phyloP scores from a whole-genome alignment of 2,797 vertebrate genomes.

The Cuculus canorus region DNA sequence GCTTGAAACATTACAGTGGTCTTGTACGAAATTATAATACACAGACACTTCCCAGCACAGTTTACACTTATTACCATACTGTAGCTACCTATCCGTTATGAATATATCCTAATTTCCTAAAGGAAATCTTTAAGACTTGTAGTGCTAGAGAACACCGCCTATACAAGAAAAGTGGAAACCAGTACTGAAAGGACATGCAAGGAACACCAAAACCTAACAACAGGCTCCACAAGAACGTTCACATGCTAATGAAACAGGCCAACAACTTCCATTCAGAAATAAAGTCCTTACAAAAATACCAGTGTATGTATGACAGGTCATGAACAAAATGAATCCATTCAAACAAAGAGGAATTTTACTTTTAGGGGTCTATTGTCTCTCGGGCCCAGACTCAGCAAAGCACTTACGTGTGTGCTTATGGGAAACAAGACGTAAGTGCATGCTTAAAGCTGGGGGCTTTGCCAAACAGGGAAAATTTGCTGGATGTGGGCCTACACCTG shows the following conservation, averaged over 20 bases:
- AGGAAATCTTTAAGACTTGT: conserved; percentile 60
- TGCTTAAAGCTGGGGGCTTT: background rate
- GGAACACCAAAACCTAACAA: conserved; percentile 54
- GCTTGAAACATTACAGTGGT: conserved; percentile 70
- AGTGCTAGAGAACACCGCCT: conserved; percentile 66
- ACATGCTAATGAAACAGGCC: conserved; percentile 50
- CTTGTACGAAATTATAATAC: conserved; percentile 52
- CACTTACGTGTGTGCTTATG: background rate
- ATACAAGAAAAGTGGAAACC: conserved; percentile 62
- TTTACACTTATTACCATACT: conserved; percentile 66
- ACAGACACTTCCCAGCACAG: conserved; percentile 70
- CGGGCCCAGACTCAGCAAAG: background rate
- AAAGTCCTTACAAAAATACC: conserved; percentile 38
- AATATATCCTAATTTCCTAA: conserved; percentile 67
- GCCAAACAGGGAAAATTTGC: background rate
- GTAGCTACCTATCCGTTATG: conserved; percentile 46
- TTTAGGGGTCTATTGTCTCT: background rate
- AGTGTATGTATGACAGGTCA: conserved; percentile 41
- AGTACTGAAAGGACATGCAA: conserved; percentile 70
- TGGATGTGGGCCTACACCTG: background rate
- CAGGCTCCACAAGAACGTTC: conserved; percentile 51
- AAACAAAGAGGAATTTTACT: conserved; percentile 38
- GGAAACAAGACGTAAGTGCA: background rate
- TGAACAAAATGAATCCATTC: conserved; percentile 8
- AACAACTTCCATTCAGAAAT: conserved; percentile 30